Conservation (phyloP, 2,113 vertebrate genomes). For the Xyliphius kryptos region DNA sequence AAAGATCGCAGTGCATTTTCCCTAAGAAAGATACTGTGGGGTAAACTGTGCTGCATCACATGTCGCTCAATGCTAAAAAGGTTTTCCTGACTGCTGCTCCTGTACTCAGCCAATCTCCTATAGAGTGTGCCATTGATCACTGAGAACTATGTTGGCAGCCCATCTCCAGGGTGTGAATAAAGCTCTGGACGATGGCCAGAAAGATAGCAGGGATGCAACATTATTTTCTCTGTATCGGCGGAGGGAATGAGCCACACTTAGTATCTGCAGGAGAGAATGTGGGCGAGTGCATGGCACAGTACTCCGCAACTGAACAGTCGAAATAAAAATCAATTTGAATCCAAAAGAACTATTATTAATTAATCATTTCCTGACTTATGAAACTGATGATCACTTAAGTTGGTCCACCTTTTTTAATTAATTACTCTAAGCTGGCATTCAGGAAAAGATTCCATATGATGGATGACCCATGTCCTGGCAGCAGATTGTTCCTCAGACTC, state of each 20-base stretch:
- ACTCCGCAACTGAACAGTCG: conserved; percentile 5
- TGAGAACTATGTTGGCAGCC: conserved; percentile 14
- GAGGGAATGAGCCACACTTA: conserved; percentile 7
- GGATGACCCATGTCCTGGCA: too few species aligned
- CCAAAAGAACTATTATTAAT: conserved; percentile 23
- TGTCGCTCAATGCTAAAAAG: too few species aligned
- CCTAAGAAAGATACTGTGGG: too few species aligned
- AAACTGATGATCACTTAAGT: too few species aligned
- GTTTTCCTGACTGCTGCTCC: too few species aligned
- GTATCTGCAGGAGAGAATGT: conserved; percentile 23
- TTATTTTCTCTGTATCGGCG: conserved; percentile 3
- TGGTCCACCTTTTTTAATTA: too few species aligned
- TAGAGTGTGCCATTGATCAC: conserved; percentile 16
- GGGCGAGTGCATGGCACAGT: conserved; percentile 3
- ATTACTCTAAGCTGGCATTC: too few species aligned
- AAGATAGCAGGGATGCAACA: neutral
- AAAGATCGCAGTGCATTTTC: too few species aligned
- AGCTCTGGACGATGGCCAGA: conserved; percentile 14
- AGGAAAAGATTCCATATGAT: too few species aligned
- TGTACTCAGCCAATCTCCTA: conserved; percentile 16
- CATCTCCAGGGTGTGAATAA: conserved; percentile 26
- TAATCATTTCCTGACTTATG: neutral
- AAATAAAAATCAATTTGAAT: neutral
- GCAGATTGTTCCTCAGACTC: too few species aligned
- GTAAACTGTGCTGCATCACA: too few species aligned